Evolutionary conservation across 2,797 vertebrate species (phyloP).

Genomic region (Gallinago stenura): DNA sequence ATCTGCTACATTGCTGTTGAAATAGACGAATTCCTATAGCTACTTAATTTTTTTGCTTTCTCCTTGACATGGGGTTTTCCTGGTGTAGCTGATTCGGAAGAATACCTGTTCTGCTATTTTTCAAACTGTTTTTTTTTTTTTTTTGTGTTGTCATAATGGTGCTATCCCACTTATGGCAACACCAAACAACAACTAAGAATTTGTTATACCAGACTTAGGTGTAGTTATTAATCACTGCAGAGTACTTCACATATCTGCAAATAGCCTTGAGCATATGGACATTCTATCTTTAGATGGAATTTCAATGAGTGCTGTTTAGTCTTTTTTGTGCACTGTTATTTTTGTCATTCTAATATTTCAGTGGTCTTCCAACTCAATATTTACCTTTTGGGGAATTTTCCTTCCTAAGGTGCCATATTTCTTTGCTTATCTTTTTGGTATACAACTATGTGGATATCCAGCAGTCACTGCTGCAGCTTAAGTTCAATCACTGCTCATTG

Average conservation of each 20-base stretch:
- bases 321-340: background rate
- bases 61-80: background rate
- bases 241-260: background rate
- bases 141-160: background rate
- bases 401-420: background rate
- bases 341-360: background rate
- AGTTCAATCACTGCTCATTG: background rate
- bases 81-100: background rate
- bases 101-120: background rate
- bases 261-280: background rate
- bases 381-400: background rate
- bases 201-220: background rate
- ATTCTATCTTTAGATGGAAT: background rate
- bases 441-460: background rate
- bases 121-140: background rate
- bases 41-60: background rate
- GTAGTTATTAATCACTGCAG: background rate
- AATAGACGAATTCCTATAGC: background rate
- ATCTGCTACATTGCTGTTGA: background rate
- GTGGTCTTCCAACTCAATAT: background rate
- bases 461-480: background rate
- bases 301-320: background rate
- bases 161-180: background rate
- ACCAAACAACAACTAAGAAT: background rate
- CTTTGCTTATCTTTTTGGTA: background rate